Conservation (phyloP, 2,113 vertebrate species). For the Macquaria australasica region DNA sequence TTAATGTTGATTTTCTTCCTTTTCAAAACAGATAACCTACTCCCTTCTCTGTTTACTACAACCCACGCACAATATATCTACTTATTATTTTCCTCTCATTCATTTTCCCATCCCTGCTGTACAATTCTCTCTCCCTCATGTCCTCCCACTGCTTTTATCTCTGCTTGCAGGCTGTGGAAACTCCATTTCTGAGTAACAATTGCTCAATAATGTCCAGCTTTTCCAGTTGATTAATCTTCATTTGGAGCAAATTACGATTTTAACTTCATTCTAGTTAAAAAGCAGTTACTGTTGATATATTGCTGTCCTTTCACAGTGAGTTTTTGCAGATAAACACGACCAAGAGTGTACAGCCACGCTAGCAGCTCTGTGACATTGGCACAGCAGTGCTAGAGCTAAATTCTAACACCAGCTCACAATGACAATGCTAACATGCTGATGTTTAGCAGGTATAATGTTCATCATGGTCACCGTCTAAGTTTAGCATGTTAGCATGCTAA, state of each 20-base stretch:
- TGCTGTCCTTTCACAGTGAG: neutral
- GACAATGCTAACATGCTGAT: neutral
- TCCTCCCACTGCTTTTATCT: slow-evolving; percentile 28
- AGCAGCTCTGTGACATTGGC: neutral
- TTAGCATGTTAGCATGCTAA: too few species aligned
- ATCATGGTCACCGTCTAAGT: too few species aligned
- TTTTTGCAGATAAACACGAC: neutral
- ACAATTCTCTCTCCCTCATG: neutral
- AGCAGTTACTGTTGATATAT: neutral
- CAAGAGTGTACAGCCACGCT: neutral
- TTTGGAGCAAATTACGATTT: neutral
- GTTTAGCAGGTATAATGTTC: neutral
- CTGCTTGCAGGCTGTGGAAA: slow-evolving; percentile 13
- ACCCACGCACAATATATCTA: slow-evolving; percentile 8
- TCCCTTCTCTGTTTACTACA: slow-evolving; percentile 19
- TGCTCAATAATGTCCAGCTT: neutral
- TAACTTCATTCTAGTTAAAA: neutral
- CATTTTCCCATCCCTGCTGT: slow-evolving; percentile 6
- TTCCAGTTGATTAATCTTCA: neutral
- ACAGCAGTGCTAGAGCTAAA: neutral
- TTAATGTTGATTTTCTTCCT: slow-evolving; percentile 39
- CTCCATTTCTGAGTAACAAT: neutral
- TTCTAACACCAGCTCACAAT: neutral
- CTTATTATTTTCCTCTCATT: slow-evolving; percentile 15
- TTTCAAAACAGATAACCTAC: slow-evolving; percentile 1